These are phyloP conservation scores for Oplegnathus fasciatus DNA, from an alignment of 2,113 vertebrate genomes.

Conservation along the genomic window DNA sequence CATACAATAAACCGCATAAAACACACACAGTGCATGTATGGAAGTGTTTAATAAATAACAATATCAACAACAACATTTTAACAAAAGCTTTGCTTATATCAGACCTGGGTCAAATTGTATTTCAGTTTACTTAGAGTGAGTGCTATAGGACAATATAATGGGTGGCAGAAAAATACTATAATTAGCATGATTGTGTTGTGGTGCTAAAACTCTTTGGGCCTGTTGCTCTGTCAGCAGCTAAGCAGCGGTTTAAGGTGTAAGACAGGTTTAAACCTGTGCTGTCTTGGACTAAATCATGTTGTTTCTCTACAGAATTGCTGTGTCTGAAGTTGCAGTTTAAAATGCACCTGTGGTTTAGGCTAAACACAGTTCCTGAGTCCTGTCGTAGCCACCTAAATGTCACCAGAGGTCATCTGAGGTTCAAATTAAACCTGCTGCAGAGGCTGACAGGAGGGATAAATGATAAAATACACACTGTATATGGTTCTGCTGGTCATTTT, in stretches of 20 bases:
- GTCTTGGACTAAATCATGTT: neutral
- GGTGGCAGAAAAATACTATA: constrained; percentile 14
- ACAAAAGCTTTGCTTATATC: constrained; percentile 66
- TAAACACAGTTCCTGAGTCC: neutral
- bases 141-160: constrained; percentile 20
- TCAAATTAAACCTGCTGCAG: neutral
- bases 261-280: constrained; percentile 41
- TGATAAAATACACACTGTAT: neutral
- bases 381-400: neutral
- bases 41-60: constrained; percentile 87
- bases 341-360: neutral
- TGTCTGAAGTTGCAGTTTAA: constrained; percentile 14
- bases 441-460: neutral
- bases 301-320: neutral
- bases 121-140: constrained; percentile 1
- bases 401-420: constrained; percentile 4
- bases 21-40: constrained; percentile 61
- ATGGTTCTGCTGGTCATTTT: neutral
- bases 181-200: constrained; percentile 39
- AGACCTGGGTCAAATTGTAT: constrained; percentile 73
- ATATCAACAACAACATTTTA: constrained; percentile 72
- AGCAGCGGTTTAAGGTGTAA: constrained; percentile 35
- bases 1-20: constrained; percentile 40
- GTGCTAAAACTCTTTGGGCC: constrained; percentile 14
- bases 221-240: constrained; percentile 26